phyloP scores from a whole-genome alignment of 2,888 invertebrate genomes.

The Heliconius charithonia region DNA sequence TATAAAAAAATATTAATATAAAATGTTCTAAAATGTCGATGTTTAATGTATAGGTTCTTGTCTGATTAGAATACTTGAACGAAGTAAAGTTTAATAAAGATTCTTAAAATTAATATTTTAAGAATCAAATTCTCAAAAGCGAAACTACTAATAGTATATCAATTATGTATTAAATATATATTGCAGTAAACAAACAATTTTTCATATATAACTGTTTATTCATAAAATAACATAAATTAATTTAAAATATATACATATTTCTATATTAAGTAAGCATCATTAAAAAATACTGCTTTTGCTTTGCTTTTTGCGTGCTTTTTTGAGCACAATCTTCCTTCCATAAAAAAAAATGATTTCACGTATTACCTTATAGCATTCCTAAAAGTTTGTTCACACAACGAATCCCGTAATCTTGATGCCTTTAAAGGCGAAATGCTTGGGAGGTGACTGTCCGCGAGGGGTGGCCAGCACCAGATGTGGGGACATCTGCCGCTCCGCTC shows the following conservation, averaged over 20 bases:
- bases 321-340: too few species aligned
- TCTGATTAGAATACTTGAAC: background rate
- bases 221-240: too few species aligned
- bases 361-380: background rate
- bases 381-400: slow-evolving; percentile 17
- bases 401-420: slow-evolving; percentile 34
- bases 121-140: background rate
- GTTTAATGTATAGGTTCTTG: background rate
- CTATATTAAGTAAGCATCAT: too few species aligned
- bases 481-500: slow-evolving; percentile 57
- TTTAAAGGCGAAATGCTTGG: slow-evolving; percentile 34
- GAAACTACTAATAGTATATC: too few species aligned
- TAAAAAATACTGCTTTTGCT: too few species aligned
- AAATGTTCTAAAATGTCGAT: background rate
- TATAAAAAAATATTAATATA: too few species aligned
- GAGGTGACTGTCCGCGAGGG: slow-evolving; percentile 38
- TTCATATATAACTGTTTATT: too few species aligned
- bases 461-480: slow-evolving; percentile 53
- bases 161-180: too few species aligned
- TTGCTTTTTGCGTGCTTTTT: too few species aligned
- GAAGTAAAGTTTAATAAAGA: background rate
- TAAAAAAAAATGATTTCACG: too few species aligned
- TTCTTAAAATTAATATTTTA: background rate
- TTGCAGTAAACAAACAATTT: too few species aligned
- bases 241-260: too few species aligned